phyloP scores from a whole-genome alignment of 2,113 vertebrate species.

The Engraulis encrasicolus region DNA sequence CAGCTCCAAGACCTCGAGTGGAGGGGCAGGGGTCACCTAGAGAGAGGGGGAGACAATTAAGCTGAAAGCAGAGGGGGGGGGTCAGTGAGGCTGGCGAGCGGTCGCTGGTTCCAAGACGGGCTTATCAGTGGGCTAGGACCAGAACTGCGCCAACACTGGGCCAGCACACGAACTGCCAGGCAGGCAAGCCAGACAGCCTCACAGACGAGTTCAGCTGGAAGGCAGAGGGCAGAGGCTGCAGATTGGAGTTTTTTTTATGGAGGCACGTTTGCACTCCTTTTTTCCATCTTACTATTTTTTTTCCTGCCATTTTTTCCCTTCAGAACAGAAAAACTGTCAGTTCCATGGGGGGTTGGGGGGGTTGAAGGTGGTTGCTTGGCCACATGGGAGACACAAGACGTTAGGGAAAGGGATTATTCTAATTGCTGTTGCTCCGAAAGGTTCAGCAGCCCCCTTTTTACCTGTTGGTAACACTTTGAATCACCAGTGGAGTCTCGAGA shows the following conservation, averaged over 20 bases:
- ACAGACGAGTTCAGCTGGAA: slow-evolving; percentile 54
- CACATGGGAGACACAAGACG: no score
- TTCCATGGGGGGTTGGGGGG: no score
- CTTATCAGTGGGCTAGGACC: slow-evolving; percentile 61
- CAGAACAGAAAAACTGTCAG: no score
- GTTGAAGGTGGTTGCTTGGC: no score
- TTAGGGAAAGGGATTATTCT: background rate
- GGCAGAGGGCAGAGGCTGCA: slow-evolving; percentile 59
- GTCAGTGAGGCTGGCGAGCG: slow-evolving; percentile 55
- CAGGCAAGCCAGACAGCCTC: no score
- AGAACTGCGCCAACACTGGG: slow-evolving; percentile 62
- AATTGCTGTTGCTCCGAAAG: background rate
- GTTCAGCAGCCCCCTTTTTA: background rate
- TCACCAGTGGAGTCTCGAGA: background rate
- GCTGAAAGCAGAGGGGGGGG: slow-evolving; percentile 57
- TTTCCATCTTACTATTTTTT: slow-evolving; percentile 8
- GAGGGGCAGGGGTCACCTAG: slow-evolving; percentile 66
- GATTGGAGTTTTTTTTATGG: slow-evolving; percentile 61
- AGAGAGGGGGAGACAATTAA: slow-evolving; percentile 65
- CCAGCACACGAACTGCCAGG: no score
- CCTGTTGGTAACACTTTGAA: background rate
- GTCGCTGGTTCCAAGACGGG: slow-evolving; percentile 45
- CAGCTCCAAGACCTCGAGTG: background rate
- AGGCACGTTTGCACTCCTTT: no score
- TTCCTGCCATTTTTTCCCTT: background rate